Evolutionary conservation across 1,140 invertebrate species (phyloP).

Genomic region (Pachyrhynchus sulphureomaculatus): DNA sequence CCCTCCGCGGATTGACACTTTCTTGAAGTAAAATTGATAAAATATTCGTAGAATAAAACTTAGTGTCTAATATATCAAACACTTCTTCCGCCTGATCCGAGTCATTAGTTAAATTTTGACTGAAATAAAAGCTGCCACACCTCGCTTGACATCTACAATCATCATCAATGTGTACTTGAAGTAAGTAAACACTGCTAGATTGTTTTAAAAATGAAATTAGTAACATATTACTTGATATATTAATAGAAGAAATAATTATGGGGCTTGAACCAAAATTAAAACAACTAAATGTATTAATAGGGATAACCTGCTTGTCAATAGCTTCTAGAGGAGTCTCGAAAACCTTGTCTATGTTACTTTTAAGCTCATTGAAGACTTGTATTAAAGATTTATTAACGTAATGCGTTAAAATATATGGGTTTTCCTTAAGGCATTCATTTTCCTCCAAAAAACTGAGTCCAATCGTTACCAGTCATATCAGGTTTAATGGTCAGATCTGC

Average conservation of each 20-base stretch:
- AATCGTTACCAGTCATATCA: conserved; percentile 66
- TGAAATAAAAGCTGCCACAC: conserved; percentile 43
- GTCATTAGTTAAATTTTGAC: not conserved
- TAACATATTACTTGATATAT: conserved; percentile 45
- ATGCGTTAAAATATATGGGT: conserved; percentile 72
- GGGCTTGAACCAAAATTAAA: conserved; percentile 45
- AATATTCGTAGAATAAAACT: conserved; percentile 80
- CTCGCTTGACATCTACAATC: conserved; percentile 4
- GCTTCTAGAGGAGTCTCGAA: conserved; percentile 70
- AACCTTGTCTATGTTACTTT: conserved; percentile 65
- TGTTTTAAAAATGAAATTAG: conserved; percentile 37
- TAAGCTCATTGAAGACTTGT: conserved; percentile 76
- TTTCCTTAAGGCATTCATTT: conserved; percentile 69
- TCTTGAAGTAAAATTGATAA: conserved; percentile 74
- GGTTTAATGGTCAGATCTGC: conserved; percentile 64
- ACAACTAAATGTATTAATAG: conserved; percentile 56
- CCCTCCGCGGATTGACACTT: conserved; percentile 54
- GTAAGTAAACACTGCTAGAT: conserved; percentile 24
- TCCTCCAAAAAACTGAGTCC: conserved; percentile 75
- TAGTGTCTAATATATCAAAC: conserved; percentile 58
- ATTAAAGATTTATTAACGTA: conserved; percentile 77
- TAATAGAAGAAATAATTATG: conserved; percentile 47
- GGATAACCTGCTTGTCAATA: conserved; percentile 56
- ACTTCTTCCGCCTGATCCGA: conserved; percentile 50
- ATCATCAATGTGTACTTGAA: conserved; percentile 27